A percentile compares a stretch with the other conserved stretches of the same genome.
Conservation (phyloP, 2,797 vertebrate genomes). For the Pipistrellus nathusii region DNA sequence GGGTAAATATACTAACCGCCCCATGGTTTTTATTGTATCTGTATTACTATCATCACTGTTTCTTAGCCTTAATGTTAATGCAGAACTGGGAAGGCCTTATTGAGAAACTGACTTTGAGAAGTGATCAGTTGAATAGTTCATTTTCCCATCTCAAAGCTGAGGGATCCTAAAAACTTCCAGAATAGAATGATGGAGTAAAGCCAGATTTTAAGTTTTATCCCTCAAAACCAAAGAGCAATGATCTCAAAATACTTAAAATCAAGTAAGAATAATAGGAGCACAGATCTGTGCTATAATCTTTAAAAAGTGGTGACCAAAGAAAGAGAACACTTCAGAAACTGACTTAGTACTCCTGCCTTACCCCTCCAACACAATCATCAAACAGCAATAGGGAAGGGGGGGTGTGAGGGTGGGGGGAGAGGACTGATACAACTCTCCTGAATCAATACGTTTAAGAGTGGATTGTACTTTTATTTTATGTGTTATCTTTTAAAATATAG, state of each 20-base stretch:
- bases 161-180: not conserved
- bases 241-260: conserved; percentile 39
- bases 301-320: not conserved
- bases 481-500: not conserved
- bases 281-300: conserved; percentile 4
- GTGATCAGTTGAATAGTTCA: not conserved
- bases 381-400: too few species aligned
- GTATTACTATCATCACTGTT: not conserved
- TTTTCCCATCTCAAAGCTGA: not conserved
- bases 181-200: not conserved
- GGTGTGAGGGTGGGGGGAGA: rapidly evolving
- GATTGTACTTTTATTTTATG: not conserved
- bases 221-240: conserved; percentile 13
- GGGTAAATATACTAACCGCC: not conserved
- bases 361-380: not conserved
- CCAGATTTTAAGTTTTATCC: not conserved
- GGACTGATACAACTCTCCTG: rapidly evolving
- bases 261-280: conserved; percentile 12
- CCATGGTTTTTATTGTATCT: not conserved
- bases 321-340: not conserved
- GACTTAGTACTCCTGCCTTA: not conserved
- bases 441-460: not conserved
- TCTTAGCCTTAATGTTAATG: not conserved
- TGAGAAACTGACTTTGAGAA: conserved; percentile 11
- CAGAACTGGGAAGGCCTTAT: not conserved